These are phyloP conservation scores for Astreopora myriophthalma DNA, from an alignment of 64 coral and sea anemone genomes.

Conservation along the genomic window DNA sequence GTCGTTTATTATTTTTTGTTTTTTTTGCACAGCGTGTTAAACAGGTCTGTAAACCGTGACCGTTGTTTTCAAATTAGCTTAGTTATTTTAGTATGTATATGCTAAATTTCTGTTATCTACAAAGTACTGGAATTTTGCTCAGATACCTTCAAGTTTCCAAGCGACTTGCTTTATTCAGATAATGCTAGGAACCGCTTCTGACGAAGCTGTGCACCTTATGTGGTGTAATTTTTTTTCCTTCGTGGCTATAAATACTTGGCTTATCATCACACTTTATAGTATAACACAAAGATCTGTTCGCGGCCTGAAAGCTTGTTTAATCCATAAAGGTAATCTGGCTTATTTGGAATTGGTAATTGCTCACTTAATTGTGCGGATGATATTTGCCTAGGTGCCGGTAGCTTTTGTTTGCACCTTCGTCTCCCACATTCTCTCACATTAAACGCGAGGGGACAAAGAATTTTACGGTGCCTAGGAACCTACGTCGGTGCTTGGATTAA, in stretches of 20 bases:
- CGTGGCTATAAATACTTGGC: too few species aligned
- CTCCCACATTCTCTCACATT: slow-evolving; percentile 34
- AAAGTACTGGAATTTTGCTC: slow-evolving; percentile 21
- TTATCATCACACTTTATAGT: not conserved
- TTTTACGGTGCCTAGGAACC: not conserved
- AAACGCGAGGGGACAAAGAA: not conserved
- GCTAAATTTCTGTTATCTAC: not conserved
- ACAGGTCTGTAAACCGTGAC: not conserved
- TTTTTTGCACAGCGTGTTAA: not conserved
- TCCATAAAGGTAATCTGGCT: not conserved
- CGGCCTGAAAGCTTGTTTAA: not conserved
- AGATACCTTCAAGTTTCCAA: not conserved
- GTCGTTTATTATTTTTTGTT: too few species aligned
- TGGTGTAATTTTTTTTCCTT: not conserved
- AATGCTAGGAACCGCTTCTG: not conserved
- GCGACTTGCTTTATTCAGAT: not conserved
- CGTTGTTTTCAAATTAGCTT: not conserved
- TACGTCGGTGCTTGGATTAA: not conserved
- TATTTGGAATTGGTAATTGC: not conserved
- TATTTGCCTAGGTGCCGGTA: slow-evolving; percentile 20
- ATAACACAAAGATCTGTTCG: not conserved
- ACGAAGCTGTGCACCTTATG: not conserved
- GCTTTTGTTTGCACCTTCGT: slow-evolving; percentile 13
- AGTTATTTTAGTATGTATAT: too few species aligned
- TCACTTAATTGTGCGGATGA: slow-evolving; percentile 35